These are phyloP conservation scores for Tethya wilhelma DNA, from an alignment of 37 sponge, comb jelly and placozoan genomes.

Conservation along the genomic window DNA sequence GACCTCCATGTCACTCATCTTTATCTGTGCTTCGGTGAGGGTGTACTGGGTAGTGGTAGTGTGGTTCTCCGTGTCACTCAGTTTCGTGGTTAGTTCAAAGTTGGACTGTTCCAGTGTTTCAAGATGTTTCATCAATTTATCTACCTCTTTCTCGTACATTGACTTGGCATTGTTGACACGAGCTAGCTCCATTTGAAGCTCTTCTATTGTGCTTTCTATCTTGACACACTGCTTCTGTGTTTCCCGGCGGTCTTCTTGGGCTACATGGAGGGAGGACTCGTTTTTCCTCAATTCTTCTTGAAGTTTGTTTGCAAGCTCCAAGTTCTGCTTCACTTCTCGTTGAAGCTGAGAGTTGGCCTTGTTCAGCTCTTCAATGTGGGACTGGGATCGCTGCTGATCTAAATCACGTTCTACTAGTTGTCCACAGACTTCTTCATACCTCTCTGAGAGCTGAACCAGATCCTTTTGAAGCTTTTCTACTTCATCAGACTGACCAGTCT, in stretches of 20 bases:
- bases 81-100: constrained; percentile 38
- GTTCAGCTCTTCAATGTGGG: constrained; percentile 23
- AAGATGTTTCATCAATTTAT: constrained; percentile 17
- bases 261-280: background rate
- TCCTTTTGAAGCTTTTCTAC: background rate
- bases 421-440: constrained; percentile 1
- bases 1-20: constrained; percentile 24
- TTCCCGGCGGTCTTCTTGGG: constrained; percentile 5
- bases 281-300: constrained; percentile 35
- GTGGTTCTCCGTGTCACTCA: constrained; percentile 8
- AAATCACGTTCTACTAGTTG: constrained; percentile 1
- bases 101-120: constrained; percentile 41
- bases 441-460: constrained; percentile 26
- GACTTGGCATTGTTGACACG: constrained; percentile 2
- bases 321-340: constrained; percentile 22
- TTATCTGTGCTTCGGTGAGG: background rate
- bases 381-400: background rate
- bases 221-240: background rate
- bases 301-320: constrained; percentile 49
- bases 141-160: constrained; percentile 7
- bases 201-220: background rate
- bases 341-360: constrained; percentile 19
- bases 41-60: background rate
- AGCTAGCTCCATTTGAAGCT: constrained; percentile 23
- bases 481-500: background rate